These are phyloP conservation scores for Drosophila atripex DNA, from an alignment of 2,888 invertebrate genomes.

Conservation along the genomic window DNA sequence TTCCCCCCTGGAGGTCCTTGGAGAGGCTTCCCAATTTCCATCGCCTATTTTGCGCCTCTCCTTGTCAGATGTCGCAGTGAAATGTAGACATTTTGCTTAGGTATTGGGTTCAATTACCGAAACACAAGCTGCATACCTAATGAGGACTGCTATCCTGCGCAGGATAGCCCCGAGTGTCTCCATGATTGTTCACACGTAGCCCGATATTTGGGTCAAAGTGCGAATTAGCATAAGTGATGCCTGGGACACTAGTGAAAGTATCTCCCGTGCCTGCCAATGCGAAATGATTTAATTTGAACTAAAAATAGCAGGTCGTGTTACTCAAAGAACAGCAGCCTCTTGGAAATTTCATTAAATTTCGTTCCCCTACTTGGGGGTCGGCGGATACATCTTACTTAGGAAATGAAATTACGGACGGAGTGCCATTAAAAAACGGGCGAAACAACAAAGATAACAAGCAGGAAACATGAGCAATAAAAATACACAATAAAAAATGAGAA, in stretches of 20 bases:
- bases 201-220: slow-evolving; percentile 68
- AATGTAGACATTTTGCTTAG: slow-evolving; percentile 61
- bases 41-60: slow-evolving; percentile 11
- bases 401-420: slow-evolving; percentile 68
- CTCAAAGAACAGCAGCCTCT: slow-evolving; percentile 29
- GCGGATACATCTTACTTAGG: slow-evolving; percentile 18
- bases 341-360: slow-evolving; percentile 61
- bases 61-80: slow-evolving; percentile 23
- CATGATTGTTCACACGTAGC: slow-evolving; percentile 36
- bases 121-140: slow-evolving; percentile 66
- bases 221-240: slow-evolving; percentile 65
- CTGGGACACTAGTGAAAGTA: slow-evolving; percentile 38
- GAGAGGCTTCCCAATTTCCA: background rate
- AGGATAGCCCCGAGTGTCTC: slow-evolving; percentile 4
- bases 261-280: slow-evolving; percentile 45
- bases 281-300: slow-evolving; percentile 58
- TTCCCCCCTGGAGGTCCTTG: slow-evolving; percentile 8
- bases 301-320: slow-evolving; percentile 55
- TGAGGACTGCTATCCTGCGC: slow-evolving; percentile 34
- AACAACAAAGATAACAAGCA: slow-evolving; percentile 64
- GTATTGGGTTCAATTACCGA: slow-evolving; percentile 67
- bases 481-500: slow-evolving; percentile 33
- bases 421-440: slow-evolving; percentile 67
- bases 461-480: slow-evolving; percentile 43
- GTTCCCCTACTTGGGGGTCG: slow-evolving; percentile 13